Conservation (phyloP, 2,113 vertebrate genomes). For the Stomatorhinus ivindoensis region DNA sequence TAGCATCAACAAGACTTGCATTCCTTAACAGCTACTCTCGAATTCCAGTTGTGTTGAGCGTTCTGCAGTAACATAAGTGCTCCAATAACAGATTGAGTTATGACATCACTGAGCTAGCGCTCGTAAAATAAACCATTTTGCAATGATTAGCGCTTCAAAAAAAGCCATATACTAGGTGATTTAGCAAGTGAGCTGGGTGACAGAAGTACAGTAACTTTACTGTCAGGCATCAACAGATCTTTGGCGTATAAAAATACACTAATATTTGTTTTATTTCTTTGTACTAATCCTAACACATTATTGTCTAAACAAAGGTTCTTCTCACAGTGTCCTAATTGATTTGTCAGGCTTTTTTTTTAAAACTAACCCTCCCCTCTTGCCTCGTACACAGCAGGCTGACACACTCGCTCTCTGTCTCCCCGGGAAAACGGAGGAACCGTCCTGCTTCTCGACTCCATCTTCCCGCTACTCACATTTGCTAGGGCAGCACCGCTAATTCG, state of each 20-base stretch:
- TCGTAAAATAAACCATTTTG: neutral
- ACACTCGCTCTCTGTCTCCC: neutral
- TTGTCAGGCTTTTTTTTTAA: neutral
- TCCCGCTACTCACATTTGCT: neutral
- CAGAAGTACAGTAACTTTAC: neutral
- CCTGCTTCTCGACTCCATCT: neutral
- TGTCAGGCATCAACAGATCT: neutral
- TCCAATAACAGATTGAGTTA: neutral
- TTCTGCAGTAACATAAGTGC: neutral
- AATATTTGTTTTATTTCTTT: neutral
- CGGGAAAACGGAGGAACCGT: neutral
- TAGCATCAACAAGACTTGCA: neutral
- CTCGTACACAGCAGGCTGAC: neutral
- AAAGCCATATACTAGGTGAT: neutral
- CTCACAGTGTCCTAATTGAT: neutral
- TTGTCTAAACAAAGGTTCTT: neutral
- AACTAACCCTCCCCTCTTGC: neutral
- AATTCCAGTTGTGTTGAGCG: neutral
- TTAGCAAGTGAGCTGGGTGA: neutral
- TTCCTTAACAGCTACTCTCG: neutral
- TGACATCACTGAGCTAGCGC: neutral
- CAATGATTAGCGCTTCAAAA: neutral
- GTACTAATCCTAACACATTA: neutral
- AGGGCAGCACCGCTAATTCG: neutral
- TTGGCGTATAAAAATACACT: neutral